These are phyloP conservation scores for Platysternon megacephalum DNA, from an alignment of 2,113 vertebrate genomes.

Conservation along the genomic window DNA sequence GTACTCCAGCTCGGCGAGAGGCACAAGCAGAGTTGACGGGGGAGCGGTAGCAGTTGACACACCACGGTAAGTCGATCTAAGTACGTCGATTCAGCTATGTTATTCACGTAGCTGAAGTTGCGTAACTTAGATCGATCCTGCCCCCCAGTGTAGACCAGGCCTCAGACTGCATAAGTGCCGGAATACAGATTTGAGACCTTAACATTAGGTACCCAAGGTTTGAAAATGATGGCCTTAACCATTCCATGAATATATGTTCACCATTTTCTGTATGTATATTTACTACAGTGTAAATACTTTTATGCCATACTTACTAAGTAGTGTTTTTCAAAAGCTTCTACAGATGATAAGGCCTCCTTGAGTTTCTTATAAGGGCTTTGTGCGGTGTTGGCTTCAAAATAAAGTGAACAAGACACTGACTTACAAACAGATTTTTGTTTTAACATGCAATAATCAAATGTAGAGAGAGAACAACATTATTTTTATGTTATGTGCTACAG, in stretches of 20 bases:
- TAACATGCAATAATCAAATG: neutral
- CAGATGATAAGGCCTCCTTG: conserved; percentile 95
- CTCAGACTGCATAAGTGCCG: neutral
- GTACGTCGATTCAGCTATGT: too few species aligned
- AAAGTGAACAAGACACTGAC: neutral
- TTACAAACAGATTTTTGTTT: neutral
- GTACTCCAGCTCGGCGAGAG: too few species aligned
- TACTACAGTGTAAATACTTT: neutral
- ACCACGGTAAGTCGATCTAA: too few species aligned
- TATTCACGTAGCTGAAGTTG: too few species aligned
- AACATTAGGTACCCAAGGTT: neutral
- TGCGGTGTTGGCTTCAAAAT: conserved; percentile 87
- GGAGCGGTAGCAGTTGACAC: too few species aligned
- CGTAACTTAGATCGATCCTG: too few species aligned
- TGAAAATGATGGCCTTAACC: neutral
- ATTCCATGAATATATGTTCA: neutral
- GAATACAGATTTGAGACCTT: neutral
- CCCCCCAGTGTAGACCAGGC: too few species aligned
- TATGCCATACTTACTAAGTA: conserved; percentile 88
- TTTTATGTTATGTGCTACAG: neutral
- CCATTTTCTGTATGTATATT: too few species aligned
- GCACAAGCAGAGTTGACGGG: too few species aligned
- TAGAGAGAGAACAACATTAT: neutral
- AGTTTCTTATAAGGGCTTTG: conserved; percentile 99
- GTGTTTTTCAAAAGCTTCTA: conserved; percentile 97